Percentiles rank a stretch among this genome's conserved stretches.
Evolutionary conservation across 2,888 invertebrate genomes (phyloP).

Genomic region (Thymelicus acteon): DNA sequence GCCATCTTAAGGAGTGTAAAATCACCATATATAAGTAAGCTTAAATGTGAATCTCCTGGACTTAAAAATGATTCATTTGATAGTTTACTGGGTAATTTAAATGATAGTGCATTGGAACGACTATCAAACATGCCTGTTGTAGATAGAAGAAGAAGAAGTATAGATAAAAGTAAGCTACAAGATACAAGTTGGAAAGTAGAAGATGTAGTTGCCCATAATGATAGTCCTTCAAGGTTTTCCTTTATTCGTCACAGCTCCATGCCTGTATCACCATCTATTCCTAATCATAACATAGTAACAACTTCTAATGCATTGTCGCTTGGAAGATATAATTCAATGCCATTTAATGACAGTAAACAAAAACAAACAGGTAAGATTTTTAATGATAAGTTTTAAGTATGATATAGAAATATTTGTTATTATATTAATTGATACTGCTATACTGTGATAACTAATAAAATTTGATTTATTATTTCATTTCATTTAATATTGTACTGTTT

Average conservation of each 20-base stretch:
- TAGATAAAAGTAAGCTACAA: conserved; percentile 40
- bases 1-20: conserved; percentile 69
- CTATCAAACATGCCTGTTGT: conserved; percentile 70
- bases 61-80: conserved; percentile 80
- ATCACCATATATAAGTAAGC: conserved; percentile 61
- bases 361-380: conserved; percentile 50
- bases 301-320: conserved; percentile 70
- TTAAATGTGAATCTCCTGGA: conserved; percentile 60
- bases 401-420: too few species aligned
- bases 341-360: conserved; percentile 62
- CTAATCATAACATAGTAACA: conserved; percentile 61
- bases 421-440: too few species aligned
- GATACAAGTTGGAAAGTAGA: conserved; percentile 60
- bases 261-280: conserved; percentile 74
- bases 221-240: conserved; percentile 62
- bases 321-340: conserved; percentile 77
- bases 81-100: conserved; percentile 71
- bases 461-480: too few species aligned
- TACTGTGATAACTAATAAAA: too few species aligned
- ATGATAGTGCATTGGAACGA: conserved; percentile 75
- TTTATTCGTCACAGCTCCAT: conserved; percentile 76
- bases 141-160: conserved; percentile 49
- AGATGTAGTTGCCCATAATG: conserved; percentile 60
- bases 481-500: too few species aligned
- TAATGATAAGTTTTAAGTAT: background rate